A percentile compares a stretch with the other conserved stretches of the same genome.
Evolutionary conservation across 2,888 invertebrate species (phyloP).

Genomic region (Dyspetes luteomarginatus): DNA sequence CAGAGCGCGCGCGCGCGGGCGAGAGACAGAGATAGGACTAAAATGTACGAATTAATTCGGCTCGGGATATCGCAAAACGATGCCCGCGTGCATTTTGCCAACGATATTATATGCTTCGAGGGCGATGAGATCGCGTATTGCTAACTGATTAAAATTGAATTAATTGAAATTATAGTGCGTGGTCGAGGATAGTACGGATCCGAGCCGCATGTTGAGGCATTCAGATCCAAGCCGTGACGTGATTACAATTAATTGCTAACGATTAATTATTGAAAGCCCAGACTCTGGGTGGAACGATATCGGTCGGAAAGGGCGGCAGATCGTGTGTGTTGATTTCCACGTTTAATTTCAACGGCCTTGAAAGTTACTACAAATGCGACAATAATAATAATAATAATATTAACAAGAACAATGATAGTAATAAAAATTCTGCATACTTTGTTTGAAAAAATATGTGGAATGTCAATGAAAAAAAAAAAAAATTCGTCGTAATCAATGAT

Average conservation of each 20-base stretch:
- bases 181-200: slow-evolving; percentile 53
- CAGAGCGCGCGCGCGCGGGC: slow-evolving; percentile 2
- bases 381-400: neutral
- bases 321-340: slow-evolving; percentile 33
- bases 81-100: slow-evolving; percentile 62
- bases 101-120: slow-evolving; percentile 36
- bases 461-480: neutral
- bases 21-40: slow-evolving; percentile 31
- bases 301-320: neutral
- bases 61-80: slow-evolving; percentile 68
- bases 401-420: neutral
- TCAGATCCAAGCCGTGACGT: slow-evolving; percentile 44
- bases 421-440: neutral
- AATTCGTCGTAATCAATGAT: too few species aligned
- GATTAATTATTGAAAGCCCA: slow-evolving; percentile 70
- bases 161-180: slow-evolving; percentile 69
- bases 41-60: slow-evolving; percentile 69
- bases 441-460: neutral
- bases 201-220: slow-evolving; percentile 9
- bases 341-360: slow-evolving; percentile 2
- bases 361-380: neutral
- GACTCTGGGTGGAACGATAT: slow-evolving; percentile 24
- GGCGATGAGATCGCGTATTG: slow-evolving; percentile 56
- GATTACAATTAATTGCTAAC: slow-evolving; percentile 67
- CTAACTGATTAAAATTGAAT: slow-evolving; percentile 72